These are phyloP conservation scores for Zophobas atratus DNA, from an alignment of 1,140 invertebrate species.

Conservation along the genomic window DNA sequence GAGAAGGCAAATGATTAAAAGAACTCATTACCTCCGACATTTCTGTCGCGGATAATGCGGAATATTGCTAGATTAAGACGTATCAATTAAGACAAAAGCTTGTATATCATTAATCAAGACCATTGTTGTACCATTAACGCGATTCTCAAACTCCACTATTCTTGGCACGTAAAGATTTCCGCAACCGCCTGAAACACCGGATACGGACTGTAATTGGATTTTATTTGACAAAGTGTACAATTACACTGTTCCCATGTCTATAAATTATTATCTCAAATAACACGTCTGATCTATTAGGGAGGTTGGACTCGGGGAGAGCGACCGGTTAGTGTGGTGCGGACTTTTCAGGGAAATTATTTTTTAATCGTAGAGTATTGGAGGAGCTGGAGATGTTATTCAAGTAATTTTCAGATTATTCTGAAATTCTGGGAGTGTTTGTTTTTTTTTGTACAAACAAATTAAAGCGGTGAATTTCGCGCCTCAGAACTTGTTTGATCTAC, in stretches of 20 bases:
- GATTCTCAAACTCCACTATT: constrained; percentile 43
- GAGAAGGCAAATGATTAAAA: constrained; percentile 45
- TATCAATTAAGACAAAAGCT: constrained; percentile 48
- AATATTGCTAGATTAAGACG: constrained; percentile 45
- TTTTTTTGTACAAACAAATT: no score
- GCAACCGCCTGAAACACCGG: constrained; percentile 38
- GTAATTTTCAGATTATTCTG: no score
- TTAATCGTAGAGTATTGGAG: no score
- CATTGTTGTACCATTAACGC: constrained; percentile 46
- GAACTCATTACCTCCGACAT: constrained; percentile 42
- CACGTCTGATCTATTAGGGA: neutral
- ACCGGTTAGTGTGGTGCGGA: neutral
- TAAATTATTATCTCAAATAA: constrained; percentile 37
- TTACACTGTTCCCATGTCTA: constrained; percentile 42
- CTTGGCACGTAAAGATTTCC: constrained; percentile 47
- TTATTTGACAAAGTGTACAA: constrained; percentile 48
- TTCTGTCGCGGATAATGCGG: constrained; percentile 42
- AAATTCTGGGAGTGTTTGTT: no score
- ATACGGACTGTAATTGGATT: constrained; percentile 45
- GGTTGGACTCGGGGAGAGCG: no score
- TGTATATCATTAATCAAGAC: constrained; percentile 47
- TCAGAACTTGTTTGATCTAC: no score
- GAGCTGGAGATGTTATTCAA: no score
- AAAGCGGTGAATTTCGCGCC: no score
- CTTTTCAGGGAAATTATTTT: no score